Conservation (phyloP, 2,888 invertebrate species). For the Silvanus unidentatus region DNA sequence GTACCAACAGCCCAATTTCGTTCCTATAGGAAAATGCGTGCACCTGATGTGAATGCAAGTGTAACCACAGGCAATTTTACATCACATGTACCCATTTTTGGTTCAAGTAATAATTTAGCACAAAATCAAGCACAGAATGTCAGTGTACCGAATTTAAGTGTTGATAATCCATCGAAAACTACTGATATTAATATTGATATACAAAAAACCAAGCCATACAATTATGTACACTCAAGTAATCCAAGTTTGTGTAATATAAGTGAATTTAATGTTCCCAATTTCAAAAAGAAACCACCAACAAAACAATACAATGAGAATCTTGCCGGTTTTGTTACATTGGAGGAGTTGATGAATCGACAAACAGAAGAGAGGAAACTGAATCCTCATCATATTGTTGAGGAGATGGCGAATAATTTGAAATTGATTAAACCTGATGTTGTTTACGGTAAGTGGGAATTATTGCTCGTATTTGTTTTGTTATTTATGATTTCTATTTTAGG, state of each 20-base stretch:
- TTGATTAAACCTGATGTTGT: constrained; percentile 53
- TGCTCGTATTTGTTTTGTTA: not conserved
- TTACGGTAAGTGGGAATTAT: constrained; percentile 42
- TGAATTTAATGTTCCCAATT: constrained; percentile 38
- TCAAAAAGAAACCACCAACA: constrained; percentile 23
- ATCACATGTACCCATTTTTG: constrained; percentile 42
- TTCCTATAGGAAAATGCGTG: constrained; percentile 61
- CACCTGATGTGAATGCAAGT: constrained; percentile 41
- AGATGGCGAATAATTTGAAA: constrained; percentile 36
- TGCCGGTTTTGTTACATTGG: constrained; percentile 66
- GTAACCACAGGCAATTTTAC: constrained; percentile 45
- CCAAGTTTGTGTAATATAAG: constrained; percentile 62
- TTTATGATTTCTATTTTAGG: constrained; percentile 22
- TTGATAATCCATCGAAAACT: constrained; percentile 21
- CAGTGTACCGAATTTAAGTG: constrained; percentile 40
- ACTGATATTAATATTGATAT: not conserved
- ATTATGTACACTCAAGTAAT: constrained; percentile 66
- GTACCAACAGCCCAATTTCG: constrained; percentile 75
- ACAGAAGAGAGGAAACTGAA: constrained; percentile 61
- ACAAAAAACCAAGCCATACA: not conserved
- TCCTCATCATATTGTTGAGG: constrained; percentile 35
- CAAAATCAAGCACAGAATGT: constrained; percentile 32
- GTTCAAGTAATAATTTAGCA: constrained; percentile 27
- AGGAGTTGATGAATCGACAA: constrained; percentile 75
- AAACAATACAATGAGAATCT: constrained; percentile 50